Conservation (phyloP, 92 coral and sea anemone genomes). For the Palythoa grandis region DNA sequence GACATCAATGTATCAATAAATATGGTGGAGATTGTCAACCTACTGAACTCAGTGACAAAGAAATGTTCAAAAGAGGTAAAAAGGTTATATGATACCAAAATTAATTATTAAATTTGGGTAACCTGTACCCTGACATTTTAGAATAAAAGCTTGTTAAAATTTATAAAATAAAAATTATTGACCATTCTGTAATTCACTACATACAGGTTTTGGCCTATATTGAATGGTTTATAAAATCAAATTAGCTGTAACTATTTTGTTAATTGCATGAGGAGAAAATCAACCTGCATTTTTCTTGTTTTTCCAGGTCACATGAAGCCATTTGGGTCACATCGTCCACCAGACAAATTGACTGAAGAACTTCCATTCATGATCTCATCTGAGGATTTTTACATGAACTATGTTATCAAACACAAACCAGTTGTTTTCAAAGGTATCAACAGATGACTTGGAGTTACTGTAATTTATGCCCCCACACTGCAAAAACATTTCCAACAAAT, state of each 20-base stretch:
- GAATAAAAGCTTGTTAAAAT: no score
- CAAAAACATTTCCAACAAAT: not conserved
- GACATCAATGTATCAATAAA: slow-evolving; percentile 43
- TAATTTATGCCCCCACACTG: not conserved
- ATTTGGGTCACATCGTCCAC: slow-evolving; percentile 98
- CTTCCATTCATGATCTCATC: slow-evolving; percentile 93
- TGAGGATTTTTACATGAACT: slow-evolving; percentile 94
- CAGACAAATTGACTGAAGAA: slow-evolving; percentile 86
- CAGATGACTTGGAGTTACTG: not conserved
- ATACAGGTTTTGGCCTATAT: no score
- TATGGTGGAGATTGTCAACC: slow-evolving; percentile 57
- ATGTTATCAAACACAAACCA: slow-evolving; percentile 94
- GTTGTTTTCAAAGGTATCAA: slow-evolving; percentile 91
- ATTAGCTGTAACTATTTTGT: no score
- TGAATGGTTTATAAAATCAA: not conserved
- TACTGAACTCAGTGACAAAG: slow-evolving; percentile 61
- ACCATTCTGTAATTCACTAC: no score
- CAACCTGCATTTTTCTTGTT: not conserved
- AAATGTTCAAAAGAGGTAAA: slow-evolving; percentile 68
- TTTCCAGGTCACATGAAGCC: slow-evolving; percentile 85
- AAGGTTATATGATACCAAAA: no score
- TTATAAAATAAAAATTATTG: no score
- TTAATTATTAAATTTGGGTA: no score
- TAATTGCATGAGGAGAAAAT: not conserved
- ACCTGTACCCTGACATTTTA: no score